Percentiles rank a stretch among this genome's conserved stretches.
Evolutionary conservation across 2,113 vertebrate species (phyloP).

Genomic region (Leucosticte australis): DNA sequence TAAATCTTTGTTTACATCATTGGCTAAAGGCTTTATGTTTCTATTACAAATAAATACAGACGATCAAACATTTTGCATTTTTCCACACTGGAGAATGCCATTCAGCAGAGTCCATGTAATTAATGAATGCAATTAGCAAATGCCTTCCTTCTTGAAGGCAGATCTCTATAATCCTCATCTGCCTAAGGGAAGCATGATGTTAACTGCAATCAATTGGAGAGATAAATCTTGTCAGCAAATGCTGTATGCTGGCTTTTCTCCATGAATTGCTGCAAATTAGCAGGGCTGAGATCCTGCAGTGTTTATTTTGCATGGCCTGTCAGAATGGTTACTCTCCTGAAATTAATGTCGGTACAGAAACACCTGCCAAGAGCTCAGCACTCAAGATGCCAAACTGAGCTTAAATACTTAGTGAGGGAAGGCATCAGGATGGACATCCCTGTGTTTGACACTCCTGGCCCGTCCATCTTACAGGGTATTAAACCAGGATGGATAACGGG

Average conservation of each 20-base stretch:
- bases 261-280: neutral
- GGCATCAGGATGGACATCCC: neutral
- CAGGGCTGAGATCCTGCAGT: neutral
- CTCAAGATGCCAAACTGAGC: neutral
- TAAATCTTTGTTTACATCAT: neutral
- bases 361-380: neutral
- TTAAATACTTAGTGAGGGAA: neutral
- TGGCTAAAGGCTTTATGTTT: neutral
- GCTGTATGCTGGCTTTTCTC: neutral
- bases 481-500: neutral
- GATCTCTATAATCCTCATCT: neutral
- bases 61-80: neutral
- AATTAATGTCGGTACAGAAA: neutral
- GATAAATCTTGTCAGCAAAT: neutral
- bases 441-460: fast-evolving
- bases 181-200: neutral
- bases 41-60: neutral
- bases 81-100: neutral
- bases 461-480: fast-evolving
- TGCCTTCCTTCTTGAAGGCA: neutral
- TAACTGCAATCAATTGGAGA: neutral
- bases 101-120: neutral
- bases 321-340: neutral
- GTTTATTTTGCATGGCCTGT: neutral
- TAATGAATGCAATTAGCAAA: neutral